Conservation (phyloP, 1,140 invertebrate genomes). For the Amphibalanus amphitrite region DNA sequence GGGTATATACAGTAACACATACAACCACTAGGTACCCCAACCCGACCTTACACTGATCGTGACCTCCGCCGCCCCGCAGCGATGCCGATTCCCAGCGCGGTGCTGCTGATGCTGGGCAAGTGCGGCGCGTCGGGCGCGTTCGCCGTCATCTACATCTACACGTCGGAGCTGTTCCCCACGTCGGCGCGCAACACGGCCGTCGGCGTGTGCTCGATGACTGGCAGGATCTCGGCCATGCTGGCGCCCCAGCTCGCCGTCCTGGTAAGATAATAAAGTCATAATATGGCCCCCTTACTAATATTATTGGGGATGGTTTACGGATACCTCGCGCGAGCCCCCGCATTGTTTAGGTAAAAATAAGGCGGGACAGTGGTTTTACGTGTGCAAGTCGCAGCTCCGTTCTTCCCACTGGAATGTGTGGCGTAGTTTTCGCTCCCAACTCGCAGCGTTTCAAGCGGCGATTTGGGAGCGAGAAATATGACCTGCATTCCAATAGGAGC, state of each 20-base stretch:
- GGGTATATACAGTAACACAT: too few species aligned
- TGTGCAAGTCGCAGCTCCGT: neutral
- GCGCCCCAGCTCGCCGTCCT: slow-evolving; percentile 33
- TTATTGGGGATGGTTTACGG: too few species aligned
- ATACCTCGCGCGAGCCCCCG: neutral
- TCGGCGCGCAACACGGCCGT: slow-evolving; percentile 46
- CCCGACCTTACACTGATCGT: too few species aligned
- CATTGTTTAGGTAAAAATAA: neutral
- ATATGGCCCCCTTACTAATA: too few species aligned
- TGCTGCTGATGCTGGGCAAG: slow-evolving; percentile 15
- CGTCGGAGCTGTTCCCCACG: slow-evolving; percentile 32
- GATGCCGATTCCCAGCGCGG: neutral
- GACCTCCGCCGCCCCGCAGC: too few species aligned
- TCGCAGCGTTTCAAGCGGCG: too few species aligned
- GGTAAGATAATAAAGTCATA: too few species aligned
- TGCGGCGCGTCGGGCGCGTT: slow-evolving; percentile 18
- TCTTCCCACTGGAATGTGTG: neutral
- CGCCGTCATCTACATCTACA: slow-evolving; percentile 25
- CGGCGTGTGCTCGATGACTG: slow-evolving; percentile 56
- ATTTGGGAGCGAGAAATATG: too few species aligned
- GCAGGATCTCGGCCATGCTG: slow-evolving; percentile 54
- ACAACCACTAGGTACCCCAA: too few species aligned
- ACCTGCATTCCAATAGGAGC: too few species aligned
- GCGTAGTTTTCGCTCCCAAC: too few species aligned
- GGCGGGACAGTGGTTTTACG: neutral